Conservation (phyloP, 1,140 invertebrate species). For the Neelides sp. region DNA sequence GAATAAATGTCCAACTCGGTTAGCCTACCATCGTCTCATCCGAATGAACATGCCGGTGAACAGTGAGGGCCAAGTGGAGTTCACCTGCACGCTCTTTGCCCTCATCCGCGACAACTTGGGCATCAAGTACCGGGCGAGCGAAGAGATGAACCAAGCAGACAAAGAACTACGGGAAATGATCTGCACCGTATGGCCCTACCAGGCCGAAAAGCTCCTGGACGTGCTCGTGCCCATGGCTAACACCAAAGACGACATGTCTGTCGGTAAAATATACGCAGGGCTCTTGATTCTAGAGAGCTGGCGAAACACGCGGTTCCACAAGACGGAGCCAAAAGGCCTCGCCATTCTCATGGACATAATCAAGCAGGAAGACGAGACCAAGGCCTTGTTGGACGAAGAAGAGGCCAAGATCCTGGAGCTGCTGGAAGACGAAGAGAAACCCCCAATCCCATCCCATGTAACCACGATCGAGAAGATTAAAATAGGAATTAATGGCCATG, state of each 20-base stretch:
- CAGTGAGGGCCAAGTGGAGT: constrained; percentile 47
- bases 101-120: not conserved
- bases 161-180: constrained; percentile 1
- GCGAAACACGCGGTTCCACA: constrained; percentile 78
- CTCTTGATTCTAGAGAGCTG: constrained; percentile 95
- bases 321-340: constrained; percentile 54
- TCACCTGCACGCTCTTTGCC: constrained; percentile 47
- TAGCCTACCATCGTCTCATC: constrained; percentile 49
- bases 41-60: constrained; percentile 51
- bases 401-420: no score
- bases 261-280: constrained; percentile 94
- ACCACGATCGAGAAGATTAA: no score
- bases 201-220: not conserved
- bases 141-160: constrained; percentile 24
- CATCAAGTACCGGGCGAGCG: constrained; percentile 3
- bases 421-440: no score
- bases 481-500: no score
- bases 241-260: constrained; percentile 8
- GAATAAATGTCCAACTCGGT: constrained; percentile 48
- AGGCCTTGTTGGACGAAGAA: no score
- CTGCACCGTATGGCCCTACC: not conserved
- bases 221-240: not conserved
- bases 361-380: no score
- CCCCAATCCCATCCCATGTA: no score
- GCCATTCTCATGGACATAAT: no score